phyloP scores from a whole-genome alignment of 2,113 vertebrate genomes.

The Tragelaphus strepsiceros region DNA sequence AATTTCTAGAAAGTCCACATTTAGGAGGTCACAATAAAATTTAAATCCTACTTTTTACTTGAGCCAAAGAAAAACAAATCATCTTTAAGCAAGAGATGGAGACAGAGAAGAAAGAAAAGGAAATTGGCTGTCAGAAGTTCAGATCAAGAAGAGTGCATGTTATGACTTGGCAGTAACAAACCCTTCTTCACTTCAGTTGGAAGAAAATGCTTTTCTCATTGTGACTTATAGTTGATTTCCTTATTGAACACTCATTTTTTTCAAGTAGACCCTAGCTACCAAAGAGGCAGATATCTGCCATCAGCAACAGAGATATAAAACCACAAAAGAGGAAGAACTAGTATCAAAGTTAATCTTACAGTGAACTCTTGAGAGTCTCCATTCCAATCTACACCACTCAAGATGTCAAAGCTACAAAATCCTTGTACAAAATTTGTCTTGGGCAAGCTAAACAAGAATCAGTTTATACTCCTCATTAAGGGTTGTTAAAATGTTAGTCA shows the following conservation, averaged over 20 bases:
- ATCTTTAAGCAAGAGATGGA: neutral
- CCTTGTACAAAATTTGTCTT: neutral
- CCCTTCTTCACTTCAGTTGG: neutral
- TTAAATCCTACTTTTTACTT: neutral
- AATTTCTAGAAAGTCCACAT: neutral
- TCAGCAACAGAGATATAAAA: neutral
- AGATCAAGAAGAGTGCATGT: neutral
- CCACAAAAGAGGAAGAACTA: neutral
- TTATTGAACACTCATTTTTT: neutral
- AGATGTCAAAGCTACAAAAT: neutral
- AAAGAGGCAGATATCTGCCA: neutral
- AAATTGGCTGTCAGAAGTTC: neutral
- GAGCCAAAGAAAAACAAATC: neutral
- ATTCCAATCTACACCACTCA: neutral
- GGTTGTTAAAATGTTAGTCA: neutral
- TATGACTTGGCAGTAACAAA: neutral
- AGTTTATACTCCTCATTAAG: neutral
- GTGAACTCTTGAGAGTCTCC: neutral
- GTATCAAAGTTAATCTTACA: neutral
- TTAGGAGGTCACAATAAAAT: neutral
- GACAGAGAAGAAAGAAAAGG: neutral
- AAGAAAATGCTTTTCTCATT: slow-evolving; percentile 17
- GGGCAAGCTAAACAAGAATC: neutral
- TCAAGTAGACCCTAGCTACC: neutral
- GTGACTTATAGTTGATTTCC: neutral